These are phyloP conservation scores for Paramuricea clavata DNA, from an alignment of 92 coral and sea anemone species.

Conservation along the genomic window DNA sequence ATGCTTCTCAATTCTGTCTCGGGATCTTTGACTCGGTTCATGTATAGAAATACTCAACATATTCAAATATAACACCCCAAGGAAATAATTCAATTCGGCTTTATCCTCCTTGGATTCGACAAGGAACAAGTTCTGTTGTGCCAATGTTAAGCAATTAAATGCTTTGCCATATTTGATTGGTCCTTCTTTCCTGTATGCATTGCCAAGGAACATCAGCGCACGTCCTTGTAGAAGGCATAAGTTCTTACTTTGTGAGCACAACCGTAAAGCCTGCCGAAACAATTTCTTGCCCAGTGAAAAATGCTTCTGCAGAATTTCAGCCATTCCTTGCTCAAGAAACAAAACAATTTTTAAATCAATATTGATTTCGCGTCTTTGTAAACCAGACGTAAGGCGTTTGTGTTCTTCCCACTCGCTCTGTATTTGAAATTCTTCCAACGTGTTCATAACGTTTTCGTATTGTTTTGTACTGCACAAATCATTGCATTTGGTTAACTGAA, in stretches of 20 bases:
- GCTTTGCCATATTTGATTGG: conserved; percentile 22
- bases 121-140: conserved; percentile 12
- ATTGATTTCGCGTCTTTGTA: background rate
- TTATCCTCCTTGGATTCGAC: conserved; percentile 20
- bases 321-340: conserved; percentile 35
- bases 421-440: conserved; percentile 22
- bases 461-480: background rate
- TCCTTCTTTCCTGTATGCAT: conserved; percentile 39
- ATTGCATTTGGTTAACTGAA: background rate
- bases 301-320: conserved; percentile 18
- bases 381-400: conserved; percentile 1
- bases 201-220: conserved; percentile 25
- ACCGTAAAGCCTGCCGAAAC: conserved; percentile 10
- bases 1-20: conserved; percentile 19
- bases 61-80: conserved; percentile 18
- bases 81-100: conserved; percentile 18
- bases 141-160: conserved; percentile 14
- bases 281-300: conserved; percentile 9
- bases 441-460: conserved; percentile 11
- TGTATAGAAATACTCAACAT: background rate
- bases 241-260: conserved; percentile 12
- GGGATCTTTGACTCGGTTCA: conserved; percentile 24
- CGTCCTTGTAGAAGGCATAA: conserved; percentile 14
- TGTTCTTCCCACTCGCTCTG: conserved; percentile 20
- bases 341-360: conserved; percentile 20